Evolutionary conservation across 2,888 invertebrate genomes (phyloP).

Genomic region (Melikaiella ostensackeni): DNA sequence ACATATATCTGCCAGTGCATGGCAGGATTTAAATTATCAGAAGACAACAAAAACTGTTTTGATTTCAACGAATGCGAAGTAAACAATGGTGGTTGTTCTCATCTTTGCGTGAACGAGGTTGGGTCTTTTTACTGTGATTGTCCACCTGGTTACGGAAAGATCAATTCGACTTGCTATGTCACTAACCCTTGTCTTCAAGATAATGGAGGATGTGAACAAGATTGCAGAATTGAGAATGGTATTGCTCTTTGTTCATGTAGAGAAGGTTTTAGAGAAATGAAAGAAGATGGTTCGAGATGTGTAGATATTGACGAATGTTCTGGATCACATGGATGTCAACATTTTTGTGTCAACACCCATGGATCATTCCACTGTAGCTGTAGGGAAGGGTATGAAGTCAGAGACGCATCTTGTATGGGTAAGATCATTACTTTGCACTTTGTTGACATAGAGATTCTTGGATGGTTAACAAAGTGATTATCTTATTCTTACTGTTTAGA

Average conservation of each 20-base stretch:
- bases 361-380: conserved; percentile 77
- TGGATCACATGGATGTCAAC: conserved; percentile 74
- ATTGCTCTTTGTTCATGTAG: conserved; percentile 64
- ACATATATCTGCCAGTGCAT: conserved; percentile 63
- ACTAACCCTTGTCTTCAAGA: conserved; percentile 62
- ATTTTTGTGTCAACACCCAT: conserved; percentile 77
- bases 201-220: conserved; percentile 78
- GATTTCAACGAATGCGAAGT: conserved; percentile 74
- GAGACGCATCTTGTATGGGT: conserved; percentile 64
- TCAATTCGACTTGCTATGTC: conserved; percentile 57
- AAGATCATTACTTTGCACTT: conserved; percentile 43
- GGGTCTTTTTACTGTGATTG: conserved; percentile 78
- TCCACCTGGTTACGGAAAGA: conserved; percentile 68
- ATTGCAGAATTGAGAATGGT: conserved; percentile 60
- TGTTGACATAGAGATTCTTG: neutral
- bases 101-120: conserved; percentile 79
- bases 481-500: conserved; percentile 55
- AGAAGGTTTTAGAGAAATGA: conserved; percentile 75
- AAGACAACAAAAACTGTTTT: conserved; percentile 74
- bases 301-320: conserved; percentile 76
- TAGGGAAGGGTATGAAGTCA: conserved; percentile 62
- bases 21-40: conserved; percentile 75
- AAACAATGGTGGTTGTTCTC: conserved; percentile 76
- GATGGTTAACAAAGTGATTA: neutral
- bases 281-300: conserved; percentile 66